Evolutionary conservation across 2,113 vertebrate species (phyloP).

Genomic region (Malaclemys terrapin): DNA sequence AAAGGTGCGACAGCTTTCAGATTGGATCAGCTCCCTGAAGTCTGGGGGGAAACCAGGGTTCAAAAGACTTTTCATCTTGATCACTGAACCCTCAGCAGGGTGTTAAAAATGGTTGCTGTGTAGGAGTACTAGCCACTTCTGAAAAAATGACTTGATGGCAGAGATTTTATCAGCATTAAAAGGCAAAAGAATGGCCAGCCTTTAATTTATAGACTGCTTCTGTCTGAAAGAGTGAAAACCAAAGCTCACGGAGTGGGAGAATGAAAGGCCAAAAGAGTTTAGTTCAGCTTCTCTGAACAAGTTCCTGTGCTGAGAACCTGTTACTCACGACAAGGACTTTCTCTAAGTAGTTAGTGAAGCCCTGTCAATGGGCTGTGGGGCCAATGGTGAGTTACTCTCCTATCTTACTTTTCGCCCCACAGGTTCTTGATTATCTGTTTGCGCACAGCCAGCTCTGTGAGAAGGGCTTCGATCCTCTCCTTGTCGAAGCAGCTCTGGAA

Average conservation of each 20-base stretch:
- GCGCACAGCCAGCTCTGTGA: conserved; percentile 94
- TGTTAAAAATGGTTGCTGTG: not conserved
- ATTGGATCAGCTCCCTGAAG: not conserved
- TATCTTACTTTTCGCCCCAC: not conserved
- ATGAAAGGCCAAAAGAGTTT: not conserved
- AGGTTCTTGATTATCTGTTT: conserved; percentile 96
- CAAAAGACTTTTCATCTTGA: not conserved
- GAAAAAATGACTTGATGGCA: not conserved
- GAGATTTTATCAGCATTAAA: rapidly evolving
- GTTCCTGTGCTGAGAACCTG: rapidly evolving
- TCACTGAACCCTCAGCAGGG: not conserved
- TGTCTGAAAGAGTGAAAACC: not conserved
- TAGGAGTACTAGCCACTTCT: not conserved
- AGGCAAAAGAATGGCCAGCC: not conserved
- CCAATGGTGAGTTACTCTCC: not conserved
- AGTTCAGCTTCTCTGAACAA: not conserved
- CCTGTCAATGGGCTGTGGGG: rapidly evolving
- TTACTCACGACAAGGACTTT: rapidly evolving
- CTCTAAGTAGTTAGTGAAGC: not conserved
- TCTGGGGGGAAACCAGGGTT: not conserved
- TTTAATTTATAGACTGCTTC: not conserved
- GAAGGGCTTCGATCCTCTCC: conserved; percentile 92
- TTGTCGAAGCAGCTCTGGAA: conserved; percentile 96
- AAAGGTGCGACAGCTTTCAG: not conserved
- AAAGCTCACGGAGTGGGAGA: not conserved